Evolutionary conservation across 2,888 invertebrate genomes (phyloP).

Genomic region (Ryuthela nishihirai): DNA sequence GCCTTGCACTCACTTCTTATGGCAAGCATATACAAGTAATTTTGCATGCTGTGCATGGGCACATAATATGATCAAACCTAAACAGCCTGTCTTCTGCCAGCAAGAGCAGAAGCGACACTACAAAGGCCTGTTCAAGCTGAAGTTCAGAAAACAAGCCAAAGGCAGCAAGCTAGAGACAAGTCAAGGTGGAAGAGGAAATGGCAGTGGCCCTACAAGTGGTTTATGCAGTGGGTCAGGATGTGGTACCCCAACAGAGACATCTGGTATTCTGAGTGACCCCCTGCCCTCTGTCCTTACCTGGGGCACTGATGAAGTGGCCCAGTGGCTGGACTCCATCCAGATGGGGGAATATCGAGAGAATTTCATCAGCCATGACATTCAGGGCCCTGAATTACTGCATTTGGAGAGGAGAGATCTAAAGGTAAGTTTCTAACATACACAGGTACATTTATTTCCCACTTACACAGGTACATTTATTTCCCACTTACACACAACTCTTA

Average conservation of each 20-base stretch:
- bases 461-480: too few species aligned
- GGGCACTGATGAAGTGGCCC: slow-evolving; percentile 83
- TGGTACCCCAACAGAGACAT: slow-evolving; percentile 27
- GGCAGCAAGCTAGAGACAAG: slow-evolving; percentile 17
- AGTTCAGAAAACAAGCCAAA: slow-evolving; percentile 42
- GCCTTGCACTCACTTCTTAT: slow-evolving; percentile 16
- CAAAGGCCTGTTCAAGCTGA: slow-evolving; percentile 42
- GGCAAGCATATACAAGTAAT: too few species aligned
- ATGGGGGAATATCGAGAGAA: slow-evolving; percentile 86
- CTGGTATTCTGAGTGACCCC: slow-evolving; percentile 6
- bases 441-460: too few species aligned
- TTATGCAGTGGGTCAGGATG: slow-evolving; percentile 31
- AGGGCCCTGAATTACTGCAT: slow-evolving; percentile 80
- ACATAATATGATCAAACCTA: slow-evolving; percentile 19
- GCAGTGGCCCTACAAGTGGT: slow-evolving; percentile 8
- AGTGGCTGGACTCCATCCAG: slow-evolving; percentile 84
- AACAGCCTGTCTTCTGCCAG: slow-evolving; percentile 36
- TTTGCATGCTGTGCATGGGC: slow-evolving; percentile 25
- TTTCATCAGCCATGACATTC: slow-evolving; percentile 85
- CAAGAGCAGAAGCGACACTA: slow-evolving; percentile 45
- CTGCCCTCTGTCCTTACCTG: slow-evolving; percentile 57
- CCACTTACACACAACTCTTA: too few species aligned
- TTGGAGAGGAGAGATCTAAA: slow-evolving; percentile 68
- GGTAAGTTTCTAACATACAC: too few species aligned
- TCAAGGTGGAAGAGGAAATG: slow-evolving; percentile 3